phyloP scores from a whole-genome alignment of 2,888 invertebrate genomes.

The Bugula neritina region DNA sequence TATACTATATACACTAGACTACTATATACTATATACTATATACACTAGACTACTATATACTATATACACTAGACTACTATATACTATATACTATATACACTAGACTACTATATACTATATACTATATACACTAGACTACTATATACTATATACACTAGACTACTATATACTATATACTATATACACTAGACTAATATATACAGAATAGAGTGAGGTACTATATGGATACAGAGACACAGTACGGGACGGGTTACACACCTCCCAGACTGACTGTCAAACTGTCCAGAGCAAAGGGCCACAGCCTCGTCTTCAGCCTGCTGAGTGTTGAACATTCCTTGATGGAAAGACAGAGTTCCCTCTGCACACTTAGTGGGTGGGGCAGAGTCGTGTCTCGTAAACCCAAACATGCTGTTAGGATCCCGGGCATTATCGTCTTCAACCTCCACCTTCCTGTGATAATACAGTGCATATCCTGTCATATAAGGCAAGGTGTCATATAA shows the following conservation, averaged over 20 bases:
- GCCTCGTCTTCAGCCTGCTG: conserved; percentile 21
- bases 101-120: too few species aligned
- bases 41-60: too few species aligned
- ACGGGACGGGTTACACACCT: not conserved
- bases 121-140: too few species aligned
- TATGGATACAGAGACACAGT: too few species aligned
- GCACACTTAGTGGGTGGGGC: not conserved
- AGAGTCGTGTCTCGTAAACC: not conserved
- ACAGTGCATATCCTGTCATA: not conserved
- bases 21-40: too few species aligned
- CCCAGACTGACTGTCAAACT: not conserved
- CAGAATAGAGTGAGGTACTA: too few species aligned
- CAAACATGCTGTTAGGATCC: not conserved
- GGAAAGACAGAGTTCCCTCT: not conserved
- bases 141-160: too few species aligned
- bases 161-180: too few species aligned
- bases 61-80: too few species aligned
- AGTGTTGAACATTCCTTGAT: conserved; percentile 19
- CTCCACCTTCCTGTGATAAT: not conserved
- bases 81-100: too few species aligned
- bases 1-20: too few species aligned
- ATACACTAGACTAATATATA: too few species aligned
- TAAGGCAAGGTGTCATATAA: not conserved
- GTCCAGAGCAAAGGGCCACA: conserved; percentile 10
- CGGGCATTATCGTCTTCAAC: not conserved